A percentile compares a stretch with the other conserved stretches of the same genome.
These are phyloP conservation scores for Saxidomus purpurata DNA, from an alignment of 1,140 invertebrate species.

Conservation along the genomic window DNA sequence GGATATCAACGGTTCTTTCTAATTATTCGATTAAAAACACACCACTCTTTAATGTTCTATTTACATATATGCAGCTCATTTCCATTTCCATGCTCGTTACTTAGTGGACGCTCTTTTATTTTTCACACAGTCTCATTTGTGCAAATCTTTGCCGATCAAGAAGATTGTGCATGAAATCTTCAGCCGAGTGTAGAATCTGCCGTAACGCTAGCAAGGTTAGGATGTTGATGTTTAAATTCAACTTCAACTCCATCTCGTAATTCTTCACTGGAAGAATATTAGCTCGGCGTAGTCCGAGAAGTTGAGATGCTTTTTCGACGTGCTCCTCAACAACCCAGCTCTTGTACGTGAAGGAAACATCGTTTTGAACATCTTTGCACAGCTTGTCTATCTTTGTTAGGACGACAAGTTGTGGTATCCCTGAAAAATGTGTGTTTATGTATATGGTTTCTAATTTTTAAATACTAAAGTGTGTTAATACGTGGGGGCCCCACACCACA, in stretches of 20 bases:
- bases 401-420: not conserved
- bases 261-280: constrained; percentile 57
- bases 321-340: not conserved
- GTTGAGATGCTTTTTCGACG: constrained; percentile 30
- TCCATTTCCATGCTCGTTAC: too few species aligned
- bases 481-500: too few species aligned
- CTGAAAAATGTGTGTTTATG: not conserved
- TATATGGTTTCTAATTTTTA: too few species aligned
- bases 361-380: not conserved
- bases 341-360: not conserved
- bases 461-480: too few species aligned
- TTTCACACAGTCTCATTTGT: not conserved
- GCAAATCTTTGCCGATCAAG: not conserved
- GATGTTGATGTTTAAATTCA: constrained; percentile 42
- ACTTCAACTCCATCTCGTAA: constrained; percentile 27
- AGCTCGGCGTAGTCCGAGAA: constrained; percentile 25
- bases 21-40: too few species aligned
- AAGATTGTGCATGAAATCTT: not conserved
- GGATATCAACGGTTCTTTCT: too few species aligned
- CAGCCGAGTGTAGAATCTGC: not conserved
- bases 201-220: constrained; percentile 11
- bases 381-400: not conserved
- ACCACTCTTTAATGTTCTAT: too few species aligned
- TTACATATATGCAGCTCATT: too few species aligned
- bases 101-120: too few species aligned